Evolutionary conservation across 1,140 invertebrate species (phyloP).

Genomic region (Batillaria attramentaria): DNA sequence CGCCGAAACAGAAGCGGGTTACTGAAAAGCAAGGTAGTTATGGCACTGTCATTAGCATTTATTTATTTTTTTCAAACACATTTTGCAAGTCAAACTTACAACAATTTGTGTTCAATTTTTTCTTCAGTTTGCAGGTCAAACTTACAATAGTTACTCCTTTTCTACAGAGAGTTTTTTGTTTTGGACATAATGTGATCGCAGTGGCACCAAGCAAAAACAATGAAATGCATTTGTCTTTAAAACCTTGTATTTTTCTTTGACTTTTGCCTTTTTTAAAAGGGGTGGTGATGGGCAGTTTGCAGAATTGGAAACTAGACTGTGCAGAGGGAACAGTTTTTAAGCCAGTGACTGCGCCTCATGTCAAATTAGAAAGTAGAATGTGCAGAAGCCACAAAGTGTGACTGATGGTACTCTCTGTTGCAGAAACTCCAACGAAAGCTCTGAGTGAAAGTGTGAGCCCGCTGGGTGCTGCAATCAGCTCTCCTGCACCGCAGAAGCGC

Average conservation of each 20-base stretch:
- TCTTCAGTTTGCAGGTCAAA: neutral
- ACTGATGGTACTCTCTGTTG: neutral
- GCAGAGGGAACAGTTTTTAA: no score
- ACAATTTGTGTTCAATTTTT: neutral
- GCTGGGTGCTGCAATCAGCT: conserved; percentile 23
- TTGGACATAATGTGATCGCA: no score
- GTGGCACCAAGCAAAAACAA: no score
- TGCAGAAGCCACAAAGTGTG: no score
- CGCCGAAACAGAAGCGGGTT: conserved; percentile 46
- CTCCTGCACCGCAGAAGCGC: conserved; percentile 27
- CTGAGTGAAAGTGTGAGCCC: conserved; percentile 20
- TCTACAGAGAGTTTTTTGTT: neutral
- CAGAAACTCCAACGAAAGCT: conserved; percentile 20
- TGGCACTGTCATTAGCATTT: neutral
- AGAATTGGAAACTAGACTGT: no score
- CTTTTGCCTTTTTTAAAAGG: no score
- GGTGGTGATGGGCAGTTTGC: no score
- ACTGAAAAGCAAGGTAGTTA: conserved; percentile 6
- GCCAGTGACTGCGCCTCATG: no score
- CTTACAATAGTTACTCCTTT: neutral
- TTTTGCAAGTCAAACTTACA: neutral
- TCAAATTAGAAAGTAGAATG: no score
- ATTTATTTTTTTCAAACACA: neutral
- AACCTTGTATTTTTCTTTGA: no score
- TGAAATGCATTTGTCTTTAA: no score